Evolutionary conservation across 2,797 vertebrate genomes (phyloP).

Genomic region (Gymnocypris eckloni): DNA sequence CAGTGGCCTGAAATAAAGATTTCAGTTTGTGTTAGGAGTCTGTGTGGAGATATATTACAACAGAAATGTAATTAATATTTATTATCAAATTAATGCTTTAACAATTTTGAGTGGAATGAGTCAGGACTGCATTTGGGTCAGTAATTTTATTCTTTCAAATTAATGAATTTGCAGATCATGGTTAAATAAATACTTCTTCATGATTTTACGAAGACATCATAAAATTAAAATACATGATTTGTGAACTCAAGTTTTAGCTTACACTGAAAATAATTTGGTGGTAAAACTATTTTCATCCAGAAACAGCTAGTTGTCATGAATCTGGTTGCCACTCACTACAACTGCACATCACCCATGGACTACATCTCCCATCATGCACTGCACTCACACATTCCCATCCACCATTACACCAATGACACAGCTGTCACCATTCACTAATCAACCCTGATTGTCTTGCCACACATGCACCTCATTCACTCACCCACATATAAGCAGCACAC

Average conservation of each 20-base stretch:
- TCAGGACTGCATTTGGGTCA: neutral
- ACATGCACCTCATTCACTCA: no score
- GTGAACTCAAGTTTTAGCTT: neutral
- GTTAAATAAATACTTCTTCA: neutral
- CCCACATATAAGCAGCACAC: no score
- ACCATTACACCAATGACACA: no score
- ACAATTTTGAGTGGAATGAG: neutral
- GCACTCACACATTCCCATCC: no score
- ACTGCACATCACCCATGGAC: no score
- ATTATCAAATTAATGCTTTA: constrained; percentile 15
- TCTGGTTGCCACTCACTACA: no score
- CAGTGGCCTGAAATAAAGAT: constrained; percentile 2
- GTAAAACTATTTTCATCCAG: neutral
- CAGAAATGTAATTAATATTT: constrained; percentile 33
- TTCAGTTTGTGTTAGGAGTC: constrained; percentile 20
- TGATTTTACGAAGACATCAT: neutral
- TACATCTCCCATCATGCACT: no score
- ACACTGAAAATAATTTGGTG: neutral
- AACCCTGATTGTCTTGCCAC: no score
- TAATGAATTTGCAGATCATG: neutral
- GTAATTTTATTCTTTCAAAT: neutral
- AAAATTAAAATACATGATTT: neutral
- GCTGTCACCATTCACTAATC: no score
- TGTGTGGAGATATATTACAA: constrained; percentile 9
- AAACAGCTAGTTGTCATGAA: neutral